These are phyloP conservation scores for Balaenoptera acutorostrata DNA, from an alignment of 2,113 vertebrate species.

Conservation along the genomic window DNA sequence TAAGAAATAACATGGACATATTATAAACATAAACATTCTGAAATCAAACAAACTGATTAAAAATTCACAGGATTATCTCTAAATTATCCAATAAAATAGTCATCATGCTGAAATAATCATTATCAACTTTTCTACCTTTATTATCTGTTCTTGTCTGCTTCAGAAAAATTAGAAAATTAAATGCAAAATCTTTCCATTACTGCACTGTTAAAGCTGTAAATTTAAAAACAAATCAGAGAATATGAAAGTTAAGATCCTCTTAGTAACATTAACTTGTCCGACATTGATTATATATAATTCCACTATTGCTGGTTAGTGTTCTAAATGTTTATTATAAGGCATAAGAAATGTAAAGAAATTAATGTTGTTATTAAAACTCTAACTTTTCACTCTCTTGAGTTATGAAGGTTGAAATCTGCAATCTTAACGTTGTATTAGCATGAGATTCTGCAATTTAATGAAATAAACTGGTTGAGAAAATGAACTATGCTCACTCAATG, in stretches of 20 bases:
- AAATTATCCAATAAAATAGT: constrained; percentile 46
- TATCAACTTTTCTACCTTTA: constrained; percentile 58
- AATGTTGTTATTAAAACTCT: constrained; percentile 52
- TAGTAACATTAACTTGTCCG: constrained; percentile 69
- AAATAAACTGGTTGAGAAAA: constrained; percentile 53
- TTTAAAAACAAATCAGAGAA: constrained; percentile 72
- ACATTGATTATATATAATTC: constrained; percentile 68
- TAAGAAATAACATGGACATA: not conserved
- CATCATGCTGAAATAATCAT: constrained; percentile 42
- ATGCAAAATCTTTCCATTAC: constrained; percentile 53
- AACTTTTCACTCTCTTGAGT: constrained; percentile 59
- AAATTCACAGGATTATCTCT: constrained; percentile 28
- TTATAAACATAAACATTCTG: constrained; percentile 17
- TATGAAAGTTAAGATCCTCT: constrained; percentile 66
- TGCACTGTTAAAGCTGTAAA: constrained; percentile 58
- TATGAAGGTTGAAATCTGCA: constrained; percentile 44
- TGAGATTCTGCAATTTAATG: constrained; percentile 38
- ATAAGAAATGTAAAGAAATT: constrained; percentile 56
- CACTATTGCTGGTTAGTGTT: constrained; percentile 53
- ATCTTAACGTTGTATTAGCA: constrained; percentile 34
- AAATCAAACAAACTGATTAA: constrained; percentile 52
- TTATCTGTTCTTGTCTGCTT: constrained; percentile 44
- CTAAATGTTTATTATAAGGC: constrained; percentile 63
- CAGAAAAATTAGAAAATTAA: constrained; percentile 67
- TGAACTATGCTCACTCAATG: constrained; percentile 23